Percentiles rank a stretch among this genome's conserved stretches.
Conservation (phyloP, 1,140 invertebrate genomes). For the Capitella teleta region DNA sequence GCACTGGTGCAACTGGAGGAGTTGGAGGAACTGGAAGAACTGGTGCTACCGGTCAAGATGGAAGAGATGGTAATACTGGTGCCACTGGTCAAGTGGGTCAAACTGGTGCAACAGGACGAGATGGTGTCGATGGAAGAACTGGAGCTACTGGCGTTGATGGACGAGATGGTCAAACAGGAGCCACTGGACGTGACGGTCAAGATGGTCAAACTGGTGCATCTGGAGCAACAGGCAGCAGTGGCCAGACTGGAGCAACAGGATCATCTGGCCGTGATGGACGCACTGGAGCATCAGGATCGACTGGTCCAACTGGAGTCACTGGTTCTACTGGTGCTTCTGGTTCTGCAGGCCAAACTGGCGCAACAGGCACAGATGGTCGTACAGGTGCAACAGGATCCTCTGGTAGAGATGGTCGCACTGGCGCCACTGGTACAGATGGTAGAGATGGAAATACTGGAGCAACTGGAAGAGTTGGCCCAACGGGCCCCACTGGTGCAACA, state of each 20-base stretch:
- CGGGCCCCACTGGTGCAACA: not conserved
- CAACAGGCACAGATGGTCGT: conserved; percentile 3
- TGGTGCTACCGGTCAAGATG: not conserved
- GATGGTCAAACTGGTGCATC: conserved; percentile 2
- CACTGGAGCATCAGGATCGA: conserved; percentile 2
- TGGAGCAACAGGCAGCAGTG: conserved; percentile 6
- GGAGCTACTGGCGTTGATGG: conserved; percentile 5
- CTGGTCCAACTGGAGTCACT: conserved; percentile 1
- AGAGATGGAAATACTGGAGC: not conserved
- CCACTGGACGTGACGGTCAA: not conserved
- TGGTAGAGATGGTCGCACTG: conserved; percentile 5
- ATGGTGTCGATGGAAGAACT: not conserved
- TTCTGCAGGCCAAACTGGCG: conserved; percentile 1
- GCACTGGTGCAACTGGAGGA: not conserved
- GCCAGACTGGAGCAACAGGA: conserved; percentile 5
- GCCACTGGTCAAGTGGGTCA: conserved; percentile 2
- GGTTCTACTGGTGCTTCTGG: conserved; percentile 7
- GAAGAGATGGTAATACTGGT: not conserved
- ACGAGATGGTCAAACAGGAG: conserved; percentile 1
- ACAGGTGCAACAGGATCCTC: not conserved
- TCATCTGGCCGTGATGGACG: conserved; percentile 1
- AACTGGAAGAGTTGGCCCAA: conserved; percentile 2
- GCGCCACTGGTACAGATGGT: conserved; percentile 2
- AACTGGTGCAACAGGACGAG: not conserved
- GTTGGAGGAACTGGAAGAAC: not conserved